Conservation (phyloP, 2,797 vertebrate species). For the Distichodus sexfasciatus region DNA sequence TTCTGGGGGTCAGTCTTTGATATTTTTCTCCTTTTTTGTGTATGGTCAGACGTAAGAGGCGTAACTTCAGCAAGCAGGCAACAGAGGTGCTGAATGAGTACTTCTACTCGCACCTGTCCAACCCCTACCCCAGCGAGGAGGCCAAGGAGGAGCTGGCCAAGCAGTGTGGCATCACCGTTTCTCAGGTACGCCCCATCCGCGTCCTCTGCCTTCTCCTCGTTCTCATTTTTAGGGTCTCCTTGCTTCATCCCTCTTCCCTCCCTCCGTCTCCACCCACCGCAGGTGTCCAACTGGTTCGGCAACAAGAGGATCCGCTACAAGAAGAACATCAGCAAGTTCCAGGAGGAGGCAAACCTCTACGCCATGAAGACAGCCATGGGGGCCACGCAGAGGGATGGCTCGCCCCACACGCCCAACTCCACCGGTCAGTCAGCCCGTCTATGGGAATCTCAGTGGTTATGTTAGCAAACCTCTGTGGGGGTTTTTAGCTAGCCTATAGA, state of each 20-base stretch:
- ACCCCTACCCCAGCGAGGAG: constrained; percentile 99
- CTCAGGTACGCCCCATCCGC: constrained; percentile 79
- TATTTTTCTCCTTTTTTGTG: background rate
- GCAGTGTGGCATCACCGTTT: constrained; percentile 93
- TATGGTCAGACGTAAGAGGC: constrained; percentile 87
- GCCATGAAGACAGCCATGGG: constrained; percentile 98
- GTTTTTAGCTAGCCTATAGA: too few relatives aligned
- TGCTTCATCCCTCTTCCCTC: background rate
- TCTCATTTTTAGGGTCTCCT: background rate
- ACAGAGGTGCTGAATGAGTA: constrained; percentile 99
- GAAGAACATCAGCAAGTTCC: constrained; percentile 99
- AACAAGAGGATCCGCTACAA: constrained; percentile 99
- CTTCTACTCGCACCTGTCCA: constrained; percentile 99
- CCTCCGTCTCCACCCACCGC: too few relatives aligned
- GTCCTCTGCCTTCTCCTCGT: background rate
- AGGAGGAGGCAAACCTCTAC: constrained; percentile 99
- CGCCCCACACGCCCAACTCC: constrained; percentile 93
- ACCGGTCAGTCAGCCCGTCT: constrained; percentile 65
- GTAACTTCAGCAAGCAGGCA: constrained; percentile 99
- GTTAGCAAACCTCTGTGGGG: background rate
- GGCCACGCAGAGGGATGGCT: constrained; percentile 91
- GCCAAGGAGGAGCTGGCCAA: constrained; percentile 99
- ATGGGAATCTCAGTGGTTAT: too few relatives aligned
- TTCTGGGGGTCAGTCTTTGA: background rate
- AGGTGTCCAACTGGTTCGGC: constrained; percentile 99